Base-by-base conservation (phyloP, 2,113 vertebrate species). In the Ivindomyrus marchei region DNA sequence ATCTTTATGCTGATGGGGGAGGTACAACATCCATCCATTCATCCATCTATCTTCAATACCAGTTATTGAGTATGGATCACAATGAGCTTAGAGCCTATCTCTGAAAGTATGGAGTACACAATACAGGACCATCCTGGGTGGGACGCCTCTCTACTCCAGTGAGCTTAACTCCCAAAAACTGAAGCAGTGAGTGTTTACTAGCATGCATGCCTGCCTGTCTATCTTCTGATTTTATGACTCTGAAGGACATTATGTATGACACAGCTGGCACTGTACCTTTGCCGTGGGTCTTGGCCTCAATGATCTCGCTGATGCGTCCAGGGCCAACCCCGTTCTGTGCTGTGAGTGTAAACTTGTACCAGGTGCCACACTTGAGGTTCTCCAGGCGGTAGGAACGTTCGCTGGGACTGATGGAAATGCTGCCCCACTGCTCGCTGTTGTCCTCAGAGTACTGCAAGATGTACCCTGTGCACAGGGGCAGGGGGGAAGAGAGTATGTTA, bases 381-480 rank as follows among this genome's bases (percentile, higher is more conserved):
- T 99, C 98, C 91, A 99, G 91, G 58, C 98, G 97, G 91, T 99
- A 99, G 0, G 97, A 98, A 0, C 98, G 97, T 90, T 99, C 98
- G 0, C 98, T 99, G 58, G 99, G 99, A 95, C 98, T 99, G 95
- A 99, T 99, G 90, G 98, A 97, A 88, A 98, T 98, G 91, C 98
- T 99, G 39, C 98, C 98, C 99, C 98, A 99, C 91, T 99, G 98
- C 92, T 99, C 99, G 2, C 98, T 99, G 96, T 99, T 99, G 86
- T 99, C 99, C 93, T 99, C 99, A 0, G 99, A 99, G 90, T 99
- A 99, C 93, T 99, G 99, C 93, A 99, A 90, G 52, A 99, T 99
- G 89, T 99, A 99, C 11, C 98, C 98, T 99, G 91, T 0, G 24
- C 19, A 52, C 88, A 31, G 24, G 87, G 91, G 90, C 42, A 77